Conservation (phyloP, 2,113 vertebrate species). For the Platysteira castanea region DNA sequence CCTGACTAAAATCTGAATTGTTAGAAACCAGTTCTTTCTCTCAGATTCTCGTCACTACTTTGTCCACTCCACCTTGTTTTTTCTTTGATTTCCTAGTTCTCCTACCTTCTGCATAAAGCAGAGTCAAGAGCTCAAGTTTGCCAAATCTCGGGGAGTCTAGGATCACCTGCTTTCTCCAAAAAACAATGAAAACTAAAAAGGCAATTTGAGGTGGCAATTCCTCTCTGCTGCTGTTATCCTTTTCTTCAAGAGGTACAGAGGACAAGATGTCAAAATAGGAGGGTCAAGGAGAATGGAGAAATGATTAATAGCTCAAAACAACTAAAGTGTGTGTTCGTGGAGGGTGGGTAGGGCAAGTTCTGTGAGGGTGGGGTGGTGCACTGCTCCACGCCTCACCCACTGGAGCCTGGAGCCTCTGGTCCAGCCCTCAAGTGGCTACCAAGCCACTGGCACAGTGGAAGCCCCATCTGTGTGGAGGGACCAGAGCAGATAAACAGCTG, state of each 20-base stretch:
- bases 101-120: neutral
- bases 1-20: neutral
- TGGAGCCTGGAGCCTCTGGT: neutral
- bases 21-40: neutral
- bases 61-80: neutral
- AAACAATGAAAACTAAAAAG: neutral
- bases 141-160: neutral
- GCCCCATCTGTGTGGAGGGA: neutral
- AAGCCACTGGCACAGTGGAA: neutral
- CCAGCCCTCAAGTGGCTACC: neutral
- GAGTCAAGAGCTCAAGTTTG: neutral
- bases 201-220: neutral
- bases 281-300: neutral
- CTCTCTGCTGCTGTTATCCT: neutral
- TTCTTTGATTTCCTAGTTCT: neutral
- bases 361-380: neutral
- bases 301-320: neutral
- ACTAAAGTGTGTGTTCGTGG: neutral
- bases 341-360: neutral
- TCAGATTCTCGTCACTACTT: neutral
- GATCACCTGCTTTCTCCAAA: neutral
- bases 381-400: neutral
- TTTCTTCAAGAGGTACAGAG: neutral
- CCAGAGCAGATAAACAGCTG: neutral
- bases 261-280: neutral